Base-by-base conservation (phyloP, 1,140 invertebrate species). In the Bombus turneri region DNA sequence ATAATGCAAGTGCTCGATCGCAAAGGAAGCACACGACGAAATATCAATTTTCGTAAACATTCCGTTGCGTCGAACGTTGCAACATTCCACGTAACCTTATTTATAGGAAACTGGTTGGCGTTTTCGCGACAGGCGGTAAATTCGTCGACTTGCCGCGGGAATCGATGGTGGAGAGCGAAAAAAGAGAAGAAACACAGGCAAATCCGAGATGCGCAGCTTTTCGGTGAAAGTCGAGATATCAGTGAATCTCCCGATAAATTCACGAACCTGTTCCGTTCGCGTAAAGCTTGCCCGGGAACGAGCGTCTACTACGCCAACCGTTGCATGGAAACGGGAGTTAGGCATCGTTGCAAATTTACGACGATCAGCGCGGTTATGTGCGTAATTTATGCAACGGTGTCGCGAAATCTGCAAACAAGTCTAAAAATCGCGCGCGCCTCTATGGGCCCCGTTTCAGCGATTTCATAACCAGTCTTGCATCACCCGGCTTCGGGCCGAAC, bases 391-490 rank as follows among this genome's bases (percentile, higher is more conserved):
- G 89, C 86, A 92, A 93, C 75, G 88, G 87, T 91, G 91, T 80
- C 88, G 81, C 83, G 89, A 90, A 91, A 94, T 93, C 87, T 92
- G 93, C 93, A 90, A 91, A 87, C 91, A 43, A 90, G 89, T 93
- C 91, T 93, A 93, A 94, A 94, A 93, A 92, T 91, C 86, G 91
- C 79, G 83, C 81, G 81, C 74, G 77, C 83, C 91, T 92, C 91
- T 91, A 92, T 89, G 80, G 91, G 47, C 37, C 89, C 85, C 85
- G 73, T 91, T 92, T 90, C 77, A 81, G 68, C 81, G 90, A 91
- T 93, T 94, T 94, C 91, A 89, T 90, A 94, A 94, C 34, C 78
- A 66, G 39, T 47, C 53, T 94, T 93, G 90, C 91, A 78, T 93
- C 93, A 94, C 79, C 87, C 81, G 18, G 34, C 68, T 34, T 53